Conservation (phyloP, 1,140 invertebrate species). For the Drosophila equinoxialis region DNA sequence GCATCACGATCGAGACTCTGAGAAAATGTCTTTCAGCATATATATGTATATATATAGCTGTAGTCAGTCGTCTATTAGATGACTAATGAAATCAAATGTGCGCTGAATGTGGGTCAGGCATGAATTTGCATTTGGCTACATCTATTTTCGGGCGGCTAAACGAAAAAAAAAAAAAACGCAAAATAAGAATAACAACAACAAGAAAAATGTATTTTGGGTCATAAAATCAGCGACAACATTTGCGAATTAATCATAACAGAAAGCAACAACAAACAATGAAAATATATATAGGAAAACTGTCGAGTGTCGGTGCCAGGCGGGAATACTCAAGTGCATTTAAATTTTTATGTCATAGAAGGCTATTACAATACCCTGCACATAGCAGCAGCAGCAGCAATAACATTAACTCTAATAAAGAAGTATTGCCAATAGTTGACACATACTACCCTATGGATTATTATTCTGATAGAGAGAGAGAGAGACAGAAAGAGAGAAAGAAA, state of each 20-base stretch:
- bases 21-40: slow-evolving; percentile 15
- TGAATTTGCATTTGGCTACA: slow-evolving; percentile 77
- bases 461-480: no score
- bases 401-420: not conserved
- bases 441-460: not conserved
- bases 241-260: slow-evolving; percentile 69
- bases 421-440: not conserved
- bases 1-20: slow-evolving; percentile 43
- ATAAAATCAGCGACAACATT: slow-evolving; percentile 73
- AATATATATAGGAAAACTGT: slow-evolving; percentile 9
- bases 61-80: slow-evolving; percentile 33
- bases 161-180: slow-evolving; percentile 37
- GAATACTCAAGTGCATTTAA: slow-evolving; percentile 5
- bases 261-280: no score
- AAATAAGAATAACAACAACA: slow-evolving; percentile 53
- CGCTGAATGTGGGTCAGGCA: slow-evolving; percentile 74
- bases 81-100: slow-evolving; percentile 71
- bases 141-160: slow-evolving; percentile 63
- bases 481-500: not conserved
- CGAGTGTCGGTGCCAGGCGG: slow-evolving; percentile 48
- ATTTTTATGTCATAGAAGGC: slow-evolving; percentile 23
- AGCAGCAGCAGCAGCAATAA: not conserved
- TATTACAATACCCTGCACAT: slow-evolving; percentile 3
- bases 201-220: slow-evolving; percentile 44
- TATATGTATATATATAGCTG: slow-evolving; percentile 2